Percentiles rank a stretch among this genome's conserved stretches.
Conservation (phyloP, 2,797 vertebrate genomes). For the Cyclopterus lumpus region DNA sequence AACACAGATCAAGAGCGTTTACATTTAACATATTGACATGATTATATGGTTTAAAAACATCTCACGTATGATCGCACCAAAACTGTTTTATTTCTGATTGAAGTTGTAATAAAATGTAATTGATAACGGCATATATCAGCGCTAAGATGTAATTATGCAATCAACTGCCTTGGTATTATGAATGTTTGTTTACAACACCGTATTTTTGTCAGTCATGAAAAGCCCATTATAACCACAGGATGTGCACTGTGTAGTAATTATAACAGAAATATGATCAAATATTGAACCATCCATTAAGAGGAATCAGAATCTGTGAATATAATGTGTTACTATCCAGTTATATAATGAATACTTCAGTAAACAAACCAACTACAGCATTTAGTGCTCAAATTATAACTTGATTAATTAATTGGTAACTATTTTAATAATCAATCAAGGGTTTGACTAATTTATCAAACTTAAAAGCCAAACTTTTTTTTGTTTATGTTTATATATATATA, state of each 20-base stretch:
- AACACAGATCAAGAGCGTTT: neutral
- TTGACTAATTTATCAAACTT: neutral
- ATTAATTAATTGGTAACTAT: neutral
- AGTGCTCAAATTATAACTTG: neutral
- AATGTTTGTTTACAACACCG: neutral
- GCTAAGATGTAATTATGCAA: neutral
- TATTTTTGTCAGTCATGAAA: neutral
- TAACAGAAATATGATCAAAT: neutral
- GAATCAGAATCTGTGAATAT: neutral
- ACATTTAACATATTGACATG: neutral
- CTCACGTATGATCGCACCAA: neutral
- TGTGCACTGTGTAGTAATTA: neutral
- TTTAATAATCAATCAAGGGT: neutral
- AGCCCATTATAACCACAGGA: neutral
- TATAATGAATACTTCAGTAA: neutral
- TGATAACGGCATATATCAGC: neutral
- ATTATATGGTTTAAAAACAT: constrained; percentile 10
- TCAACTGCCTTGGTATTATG: neutral
- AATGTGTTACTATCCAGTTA: neutral
- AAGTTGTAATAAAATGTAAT: constrained; percentile 6
- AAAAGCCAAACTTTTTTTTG: neutral
- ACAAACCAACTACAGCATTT: neutral
- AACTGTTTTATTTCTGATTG: neutral
- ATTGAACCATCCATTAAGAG: neutral
- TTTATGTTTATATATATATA: neutral